Conservation (phyloP, 2,888 invertebrate genomes). For the Neelides folsomi region DNA sequence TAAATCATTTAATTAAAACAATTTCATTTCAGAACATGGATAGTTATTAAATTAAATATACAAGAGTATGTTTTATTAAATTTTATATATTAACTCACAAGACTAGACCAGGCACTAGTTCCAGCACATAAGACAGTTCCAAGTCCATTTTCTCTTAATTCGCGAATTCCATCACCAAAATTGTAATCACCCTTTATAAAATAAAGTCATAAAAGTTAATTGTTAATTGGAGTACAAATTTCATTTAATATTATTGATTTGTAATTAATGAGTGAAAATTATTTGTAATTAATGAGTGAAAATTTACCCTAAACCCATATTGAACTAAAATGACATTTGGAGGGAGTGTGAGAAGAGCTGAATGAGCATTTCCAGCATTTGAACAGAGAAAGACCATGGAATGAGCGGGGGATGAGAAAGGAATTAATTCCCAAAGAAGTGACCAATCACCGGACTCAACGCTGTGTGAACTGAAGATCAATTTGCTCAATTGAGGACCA, state of each 20-base stretch:
- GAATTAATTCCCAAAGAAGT: slow-evolving; percentile 40
- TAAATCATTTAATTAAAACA: slow-evolving; percentile 1
- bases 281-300: too few relatives aligned
- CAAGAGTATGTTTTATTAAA: slow-evolving; percentile 1
- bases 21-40: too few relatives aligned
- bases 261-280: too few relatives aligned
- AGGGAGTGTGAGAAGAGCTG: slow-evolving; percentile 37
- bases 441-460: slow-evolving; percentile 24
- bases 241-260: too few relatives aligned
- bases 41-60: slow-evolving; percentile 1
- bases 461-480: slow-evolving; percentile 40
- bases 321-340: slow-evolving; percentile 45
- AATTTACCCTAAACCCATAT: slow-evolving; percentile 46
- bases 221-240: background rate
- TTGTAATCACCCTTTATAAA: slow-evolving; percentile 43
- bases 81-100: slow-evolving; percentile 21
- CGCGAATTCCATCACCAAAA: slow-evolving; percentile 43
- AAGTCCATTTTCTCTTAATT: slow-evolving; percentile 40
- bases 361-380: slow-evolving; percentile 34
- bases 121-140: slow-evolving; percentile 46
- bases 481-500: slow-evolving; percentile 45
- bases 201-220: background rate
- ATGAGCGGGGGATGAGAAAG: slow-evolving; percentile 36
- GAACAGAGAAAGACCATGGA: slow-evolving; percentile 40
- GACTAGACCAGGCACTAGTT: slow-evolving; percentile 47